Conservation (phyloP, 2,797 vertebrate genomes). For the Gallinago solitaria region DNA sequence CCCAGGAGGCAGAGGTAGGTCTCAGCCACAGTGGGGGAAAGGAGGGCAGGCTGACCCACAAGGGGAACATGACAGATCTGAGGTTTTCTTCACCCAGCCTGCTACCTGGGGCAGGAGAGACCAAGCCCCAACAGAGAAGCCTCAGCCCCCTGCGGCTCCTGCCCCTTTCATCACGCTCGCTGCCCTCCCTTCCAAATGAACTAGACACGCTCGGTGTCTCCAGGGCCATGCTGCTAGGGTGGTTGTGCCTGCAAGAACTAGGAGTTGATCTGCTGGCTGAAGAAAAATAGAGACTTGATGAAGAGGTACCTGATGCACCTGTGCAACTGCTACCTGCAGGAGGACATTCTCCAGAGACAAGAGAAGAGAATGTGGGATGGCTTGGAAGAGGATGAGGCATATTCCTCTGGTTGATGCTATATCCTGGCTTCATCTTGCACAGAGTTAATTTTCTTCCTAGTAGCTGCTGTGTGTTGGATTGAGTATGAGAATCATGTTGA, state of each 20-base stretch:
- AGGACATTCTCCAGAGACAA: not conserved
- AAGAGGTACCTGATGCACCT: not conserved
- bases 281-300: not conserved
- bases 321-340: fast-evolving
- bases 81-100: fast-evolving
- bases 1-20: not conserved
- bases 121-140: not conserved
- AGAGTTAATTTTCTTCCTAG: not conserved
- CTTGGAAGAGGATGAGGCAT: not conserved
- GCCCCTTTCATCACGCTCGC: fast-evolving
- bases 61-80: not conserved
- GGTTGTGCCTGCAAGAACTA: not conserved
- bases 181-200: not conserved
- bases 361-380: not conserved
- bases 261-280: not conserved
- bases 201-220: not conserved
- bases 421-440: not conserved
- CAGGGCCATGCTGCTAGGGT: not conserved
- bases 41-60: not conserved
- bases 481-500: not conserved
- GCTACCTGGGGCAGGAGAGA: not conserved
- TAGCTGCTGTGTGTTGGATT: not conserved
- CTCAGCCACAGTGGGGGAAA: not conserved
- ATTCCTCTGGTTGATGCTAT: not conserved
- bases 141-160: not conserved